Evolutionary conservation across 2,113 vertebrate genomes (phyloP), one percentile per base, ranked within the genome.

Genomic region (Callopanchax toddi): DNA sequence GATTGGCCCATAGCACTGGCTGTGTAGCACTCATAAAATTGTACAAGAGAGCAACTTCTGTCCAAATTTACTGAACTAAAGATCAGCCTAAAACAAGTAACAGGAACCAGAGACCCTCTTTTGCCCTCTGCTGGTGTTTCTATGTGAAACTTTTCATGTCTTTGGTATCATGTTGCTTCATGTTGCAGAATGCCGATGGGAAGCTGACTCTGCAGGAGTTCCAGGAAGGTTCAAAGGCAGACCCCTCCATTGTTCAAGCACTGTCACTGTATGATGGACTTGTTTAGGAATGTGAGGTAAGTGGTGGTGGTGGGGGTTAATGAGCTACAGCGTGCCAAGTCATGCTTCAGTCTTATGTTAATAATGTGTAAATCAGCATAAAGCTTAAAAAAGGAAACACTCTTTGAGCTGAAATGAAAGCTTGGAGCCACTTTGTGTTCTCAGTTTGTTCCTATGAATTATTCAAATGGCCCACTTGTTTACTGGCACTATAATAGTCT

Each of bases 171-270:
- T 39, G 36, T 32, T 55, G 67, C 69, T 37, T 53, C 39, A 3
- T 75, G 10, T 76, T 86, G 37, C 93, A 99, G 97, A 99, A 99
- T 0, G 94, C 96, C 0, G 97, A 99, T 0, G 97, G 97, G 71
- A 96, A 97, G 90, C 91, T 98, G 88, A 98, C 97, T 0, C 92
- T 99, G 87, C 97, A 99, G 89, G 97, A 99, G 26, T 99, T 99
- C 39, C 97, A 98, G 91, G 97, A 99, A 81, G 97, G 97, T 17
- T 99, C 97, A 60, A 99, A 99, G 90, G 97, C 96, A 0, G 97
- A 99, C 82, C 96, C 97, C 13, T 99, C 96, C 78, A 99, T 99
- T 0, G 97, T 99, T 76, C 97, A 99, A 91, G 97, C 97, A 0
- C 90, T 99, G 49, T 98, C 97, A 16, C 96, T 99, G 78, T 99